Conservation (phyloP, 2,797 vertebrate species). For the Tadarida brasiliensis region DNA sequence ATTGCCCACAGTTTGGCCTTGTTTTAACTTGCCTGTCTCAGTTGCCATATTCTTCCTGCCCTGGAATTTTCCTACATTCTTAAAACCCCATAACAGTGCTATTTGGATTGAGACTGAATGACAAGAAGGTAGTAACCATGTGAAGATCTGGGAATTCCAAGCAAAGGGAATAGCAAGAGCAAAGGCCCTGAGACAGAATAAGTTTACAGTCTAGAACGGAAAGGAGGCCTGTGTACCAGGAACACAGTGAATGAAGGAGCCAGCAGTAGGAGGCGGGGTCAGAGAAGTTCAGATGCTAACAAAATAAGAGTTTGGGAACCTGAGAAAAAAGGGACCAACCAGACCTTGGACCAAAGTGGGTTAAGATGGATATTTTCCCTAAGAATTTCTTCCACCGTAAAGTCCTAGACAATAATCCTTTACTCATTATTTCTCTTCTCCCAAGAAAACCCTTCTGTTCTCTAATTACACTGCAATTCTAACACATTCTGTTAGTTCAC, state of each 20-base stretch:
- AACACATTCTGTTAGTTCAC: background rate
- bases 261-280: background rate
- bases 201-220: background rate
- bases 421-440: background rate
- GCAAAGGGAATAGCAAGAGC: background rate
- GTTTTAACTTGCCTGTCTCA: no score
- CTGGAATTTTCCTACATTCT: no score
- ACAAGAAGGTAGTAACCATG: background rate
- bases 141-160: background rate
- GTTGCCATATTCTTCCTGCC: no score
- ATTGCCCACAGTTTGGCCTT: no score
- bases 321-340: background rate
- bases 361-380: background rate
- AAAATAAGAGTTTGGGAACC: background rate
- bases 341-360: background rate
- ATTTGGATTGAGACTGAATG: background rate
- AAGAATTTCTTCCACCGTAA: background rate
- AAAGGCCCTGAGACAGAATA: background rate
- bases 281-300: background rate
- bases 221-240: background rate
- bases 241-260: background rate
- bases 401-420: background rate
- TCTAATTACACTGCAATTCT: background rate
- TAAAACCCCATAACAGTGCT: background rate
- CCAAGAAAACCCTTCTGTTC: background rate